These are phyloP conservation scores for Caenorhabditis sp. DNA, from an alignment of 2,888 invertebrate genomes.

Conservation along the genomic window DNA sequence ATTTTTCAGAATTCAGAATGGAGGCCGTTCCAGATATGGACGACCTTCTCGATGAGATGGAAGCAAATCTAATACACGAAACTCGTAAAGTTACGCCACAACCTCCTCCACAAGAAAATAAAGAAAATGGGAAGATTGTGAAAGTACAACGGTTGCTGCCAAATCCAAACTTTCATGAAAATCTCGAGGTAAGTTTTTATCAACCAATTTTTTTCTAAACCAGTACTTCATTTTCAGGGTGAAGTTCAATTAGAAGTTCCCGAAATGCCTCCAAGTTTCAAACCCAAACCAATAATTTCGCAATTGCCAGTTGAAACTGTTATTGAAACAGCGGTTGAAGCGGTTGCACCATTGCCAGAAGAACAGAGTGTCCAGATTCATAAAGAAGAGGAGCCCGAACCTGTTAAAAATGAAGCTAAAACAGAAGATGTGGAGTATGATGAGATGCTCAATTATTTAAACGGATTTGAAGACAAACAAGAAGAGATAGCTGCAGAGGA, in stretches of 20 bases:
- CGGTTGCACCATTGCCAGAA: neutral
- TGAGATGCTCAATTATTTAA: slow-evolving; percentile 22
- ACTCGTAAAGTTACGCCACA: neutral
- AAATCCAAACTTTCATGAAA: neutral
- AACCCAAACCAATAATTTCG: slow-evolving; percentile 9
- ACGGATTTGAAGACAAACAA: slow-evolving; percentile 10
- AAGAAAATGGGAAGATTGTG: neutral
- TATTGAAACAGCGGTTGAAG: neutral
- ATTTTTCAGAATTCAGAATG: slow-evolving; percentile 15
- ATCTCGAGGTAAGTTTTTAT: neutral
- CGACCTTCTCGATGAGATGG: slow-evolving; percentile 51
- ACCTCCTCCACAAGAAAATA: slow-evolving; percentile 12
- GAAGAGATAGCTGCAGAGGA: neutral
- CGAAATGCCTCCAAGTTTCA: slow-evolving; percentile 20
- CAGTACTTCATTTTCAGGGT: slow-evolving; percentile 7
- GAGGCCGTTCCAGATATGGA: slow-evolving; percentile 51
- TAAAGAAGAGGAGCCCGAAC: neutral
- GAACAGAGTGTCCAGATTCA: too few species aligned
- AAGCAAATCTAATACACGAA: slow-evolving; percentile 22
- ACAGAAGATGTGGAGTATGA: slow-evolving; percentile 2
- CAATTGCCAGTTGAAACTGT: neutral
- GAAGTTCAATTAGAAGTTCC: slow-evolving; percentile 18
- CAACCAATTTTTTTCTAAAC: neutral
- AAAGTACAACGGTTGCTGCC: neutral
- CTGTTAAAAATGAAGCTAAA: neutral